A percentile compares a stretch with the other conserved stretches of the same genome.
Evolutionary conservation across 2,113 vertebrate species (phyloP).

Genomic region (Hippocampus comes): DNA sequence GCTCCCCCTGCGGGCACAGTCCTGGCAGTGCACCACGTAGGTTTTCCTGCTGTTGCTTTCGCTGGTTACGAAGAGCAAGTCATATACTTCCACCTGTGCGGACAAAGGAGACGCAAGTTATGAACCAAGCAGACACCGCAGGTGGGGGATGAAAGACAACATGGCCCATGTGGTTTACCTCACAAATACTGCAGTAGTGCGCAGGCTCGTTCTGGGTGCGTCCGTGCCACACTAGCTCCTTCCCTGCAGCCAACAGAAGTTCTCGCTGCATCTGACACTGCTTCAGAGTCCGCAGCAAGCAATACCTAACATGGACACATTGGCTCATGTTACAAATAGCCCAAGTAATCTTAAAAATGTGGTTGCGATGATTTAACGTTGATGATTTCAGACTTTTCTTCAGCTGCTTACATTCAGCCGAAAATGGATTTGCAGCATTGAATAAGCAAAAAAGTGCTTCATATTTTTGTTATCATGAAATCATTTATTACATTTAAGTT

Average conservation of each 20-base stretch:
- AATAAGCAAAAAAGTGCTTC: too few relatives aligned
- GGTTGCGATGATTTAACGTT: too few relatives aligned
- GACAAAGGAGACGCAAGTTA: background rate
- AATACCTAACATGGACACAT: constrained; percentile 75
- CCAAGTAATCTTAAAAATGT: background rate
- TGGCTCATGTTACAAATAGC: background rate
- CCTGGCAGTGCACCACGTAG: constrained; percentile 92
- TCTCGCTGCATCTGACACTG: constrained; percentile 91
- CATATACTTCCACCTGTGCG: constrained; percentile 88
- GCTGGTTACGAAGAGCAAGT: constrained; percentile 91
- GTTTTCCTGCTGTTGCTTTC: constrained; percentile 92
- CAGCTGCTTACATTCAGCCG: background rate
- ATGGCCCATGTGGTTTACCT: constrained; percentile 67
- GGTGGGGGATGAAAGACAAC: background rate
- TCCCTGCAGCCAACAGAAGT: constrained; percentile 83
- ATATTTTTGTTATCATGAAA: too few relatives aligned
- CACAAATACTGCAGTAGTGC: constrained; percentile 96
- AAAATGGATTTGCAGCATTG: background rate
- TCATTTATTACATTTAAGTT: too few relatives aligned
- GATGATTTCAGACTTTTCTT: too few relatives aligned
- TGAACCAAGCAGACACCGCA: background rate
- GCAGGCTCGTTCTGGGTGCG: constrained; percentile 90
- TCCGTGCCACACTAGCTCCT: constrained; percentile 90
- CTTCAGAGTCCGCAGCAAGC: constrained; percentile 90
- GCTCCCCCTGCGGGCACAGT: constrained; percentile 88